phyloP scores from a whole-genome alignment of 2,113 vertebrate genomes.

The Oreocharis arfaki region DNA sequence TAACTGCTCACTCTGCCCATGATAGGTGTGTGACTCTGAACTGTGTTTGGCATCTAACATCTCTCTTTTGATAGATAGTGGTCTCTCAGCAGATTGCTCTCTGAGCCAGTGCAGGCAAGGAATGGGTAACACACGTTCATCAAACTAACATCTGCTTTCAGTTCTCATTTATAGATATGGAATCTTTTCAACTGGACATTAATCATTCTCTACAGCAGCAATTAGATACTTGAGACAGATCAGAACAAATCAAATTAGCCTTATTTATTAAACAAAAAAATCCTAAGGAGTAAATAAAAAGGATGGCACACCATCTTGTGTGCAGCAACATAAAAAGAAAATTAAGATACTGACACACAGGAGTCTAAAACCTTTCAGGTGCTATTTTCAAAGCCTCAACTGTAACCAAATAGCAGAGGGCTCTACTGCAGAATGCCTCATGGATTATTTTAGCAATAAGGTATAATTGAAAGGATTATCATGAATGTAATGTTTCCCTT shows the following conservation, averaged over 20 bases:
- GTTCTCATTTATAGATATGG: constrained; percentile 60
- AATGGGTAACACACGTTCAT: constrained; percentile 54
- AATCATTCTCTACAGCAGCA: constrained; percentile 61
- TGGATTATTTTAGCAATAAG: constrained; percentile 60
- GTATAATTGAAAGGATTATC: constrained; percentile 72
- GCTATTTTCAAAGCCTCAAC: background rate
- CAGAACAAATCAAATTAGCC: constrained; percentile 44
- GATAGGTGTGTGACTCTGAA: constrained; percentile 39
- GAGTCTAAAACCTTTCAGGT: constrained; percentile 12
- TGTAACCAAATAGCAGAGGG: constrained; percentile 22
- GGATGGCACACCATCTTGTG: background rate
- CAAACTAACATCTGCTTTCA: constrained; percentile 70
- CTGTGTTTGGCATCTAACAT: constrained; percentile 48
- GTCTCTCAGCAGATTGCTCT: constrained; percentile 42
- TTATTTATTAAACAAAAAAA: constrained; percentile 43
- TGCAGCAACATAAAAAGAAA: background rate
- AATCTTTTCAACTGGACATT: constrained; percentile 66
- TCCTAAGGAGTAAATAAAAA: background rate
- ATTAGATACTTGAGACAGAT: constrained; percentile 52
- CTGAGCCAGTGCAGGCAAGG: constrained; percentile 16
- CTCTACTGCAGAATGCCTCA: background rate
- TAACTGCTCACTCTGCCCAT: constrained; percentile 18
- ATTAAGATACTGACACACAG: background rate
- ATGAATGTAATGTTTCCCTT: constrained; percentile 64
- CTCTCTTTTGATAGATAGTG: constrained; percentile 53